Conservation (phyloP, 1,140 invertebrate species). For the Hetaerina americana region DNA sequence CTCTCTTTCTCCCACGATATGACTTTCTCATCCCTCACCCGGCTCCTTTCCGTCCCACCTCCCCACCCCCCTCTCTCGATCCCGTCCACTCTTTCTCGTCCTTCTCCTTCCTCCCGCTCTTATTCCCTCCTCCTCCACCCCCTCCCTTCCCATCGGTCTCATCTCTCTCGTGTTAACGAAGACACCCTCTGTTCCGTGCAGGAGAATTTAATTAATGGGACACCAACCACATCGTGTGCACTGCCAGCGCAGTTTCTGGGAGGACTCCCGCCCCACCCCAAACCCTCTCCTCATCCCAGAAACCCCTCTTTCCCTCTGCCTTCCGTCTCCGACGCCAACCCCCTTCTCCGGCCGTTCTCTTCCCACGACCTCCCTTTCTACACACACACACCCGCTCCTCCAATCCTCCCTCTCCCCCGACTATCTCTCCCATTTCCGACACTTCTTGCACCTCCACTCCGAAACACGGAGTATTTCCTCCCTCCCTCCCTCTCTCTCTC, state of each 20-base stretch:
- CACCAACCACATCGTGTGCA: background rate
- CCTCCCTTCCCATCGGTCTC: too few relatives aligned
- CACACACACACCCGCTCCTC: background rate
- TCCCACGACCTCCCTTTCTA: background rate
- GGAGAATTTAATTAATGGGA: background rate
- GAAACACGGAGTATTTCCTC: too few relatives aligned
- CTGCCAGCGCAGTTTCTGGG: background rate
- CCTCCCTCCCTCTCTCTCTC: background rate
- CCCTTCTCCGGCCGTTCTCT: background rate
- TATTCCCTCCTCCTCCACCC: background rate
- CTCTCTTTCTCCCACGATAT: too few relatives aligned
- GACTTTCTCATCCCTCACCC: background rate
- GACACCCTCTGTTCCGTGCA: background rate
- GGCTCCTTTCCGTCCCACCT: background rate
- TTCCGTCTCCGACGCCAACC: background rate
- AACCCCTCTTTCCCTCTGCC: background rate
- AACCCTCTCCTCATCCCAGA: background rate
- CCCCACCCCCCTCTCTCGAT: background rate
- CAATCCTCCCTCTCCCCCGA: background rate
- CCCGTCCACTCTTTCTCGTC: too few relatives aligned
- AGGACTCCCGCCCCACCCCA: background rate
- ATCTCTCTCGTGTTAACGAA: background rate
- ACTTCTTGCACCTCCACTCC: background rate
- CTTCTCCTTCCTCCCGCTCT: background rate
- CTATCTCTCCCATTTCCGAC: background rate